Evolutionary conservation across 2,797 vertebrate species (phyloP).

Genomic region (Liparis tanakae): DNA sequence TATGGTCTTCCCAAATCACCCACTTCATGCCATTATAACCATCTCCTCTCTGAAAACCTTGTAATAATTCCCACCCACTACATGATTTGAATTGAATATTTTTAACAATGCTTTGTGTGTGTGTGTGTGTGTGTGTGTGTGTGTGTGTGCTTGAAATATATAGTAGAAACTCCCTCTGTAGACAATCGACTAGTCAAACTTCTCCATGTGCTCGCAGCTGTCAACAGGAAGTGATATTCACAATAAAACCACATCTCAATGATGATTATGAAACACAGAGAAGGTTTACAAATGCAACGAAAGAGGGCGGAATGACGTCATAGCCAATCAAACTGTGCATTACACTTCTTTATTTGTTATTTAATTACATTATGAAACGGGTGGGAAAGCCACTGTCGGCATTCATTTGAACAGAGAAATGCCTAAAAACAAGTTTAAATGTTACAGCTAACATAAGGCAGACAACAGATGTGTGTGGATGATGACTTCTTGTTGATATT

Average conservation of each 20-base stretch:
- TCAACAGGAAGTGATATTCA: slow-evolving; percentile 12
- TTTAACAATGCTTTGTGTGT: neutral
- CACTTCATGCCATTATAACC: neutral
- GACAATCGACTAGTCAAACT: slow-evolving; percentile 22
- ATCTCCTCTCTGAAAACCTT: neutral
- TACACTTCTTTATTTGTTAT: neutral
- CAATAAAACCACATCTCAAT: slow-evolving; percentile 22
- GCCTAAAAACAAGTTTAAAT: slow-evolving; percentile 30
- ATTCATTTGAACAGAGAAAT: slow-evolving; percentile 34
- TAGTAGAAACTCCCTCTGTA: neutral
- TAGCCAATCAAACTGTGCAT: slow-evolving; percentile 17
- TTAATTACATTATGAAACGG: slow-evolving; percentile 16
- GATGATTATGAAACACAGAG: slow-evolving; percentile 19
- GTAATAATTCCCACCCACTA: slow-evolving; percentile 11
- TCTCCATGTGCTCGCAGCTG: slow-evolving; percentile 6
- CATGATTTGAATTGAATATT: slow-evolving; percentile 7
- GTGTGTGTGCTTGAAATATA: slow-evolving; percentile 17
- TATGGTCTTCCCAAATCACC: slow-evolving; percentile 17
- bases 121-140: slow-evolving; percentile 2
- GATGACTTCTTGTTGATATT: slow-evolving; percentile 41
- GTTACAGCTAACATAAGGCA: slow-evolving; percentile 64
- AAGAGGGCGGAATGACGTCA: slow-evolving; percentile 18
- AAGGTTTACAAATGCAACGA: slow-evolving; percentile 32
- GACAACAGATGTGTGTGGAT: slow-evolving; percentile 43
- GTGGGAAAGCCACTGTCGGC: slow-evolving; percentile 41